Evolutionary conservation across 1,140 invertebrate genomes (phyloP).

Genomic region (Tetramorium parvispinum): DNA sequence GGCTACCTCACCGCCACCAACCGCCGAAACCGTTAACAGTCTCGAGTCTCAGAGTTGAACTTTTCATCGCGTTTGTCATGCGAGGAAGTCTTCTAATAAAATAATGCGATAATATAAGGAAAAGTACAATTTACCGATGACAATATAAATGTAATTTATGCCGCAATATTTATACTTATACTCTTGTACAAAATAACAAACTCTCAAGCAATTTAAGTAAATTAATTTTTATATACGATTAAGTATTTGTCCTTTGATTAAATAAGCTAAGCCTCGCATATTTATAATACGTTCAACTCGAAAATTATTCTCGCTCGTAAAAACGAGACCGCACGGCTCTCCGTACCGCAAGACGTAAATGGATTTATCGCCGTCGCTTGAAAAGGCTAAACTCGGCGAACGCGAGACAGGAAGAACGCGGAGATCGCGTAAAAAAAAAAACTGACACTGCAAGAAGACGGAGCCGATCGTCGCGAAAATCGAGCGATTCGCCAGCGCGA

Average conservation of each 20-base stretch:
- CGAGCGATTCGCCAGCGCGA: constrained; percentile 39
- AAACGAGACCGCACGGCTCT: not conserved
- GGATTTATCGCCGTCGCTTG: constrained; percentile 37
- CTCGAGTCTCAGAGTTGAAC: too few species aligned
- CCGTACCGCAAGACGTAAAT: constrained; percentile 26
- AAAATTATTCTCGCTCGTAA: constrained; percentile 7
- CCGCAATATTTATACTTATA: not conserved
- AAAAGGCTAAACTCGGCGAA: constrained; percentile 33
- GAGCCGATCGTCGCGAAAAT: constrained; percentile 54
- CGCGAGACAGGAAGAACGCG: constrained; percentile 16
- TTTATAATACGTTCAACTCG: not conserved
- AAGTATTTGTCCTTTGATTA: not conserved
- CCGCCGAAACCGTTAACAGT: constrained; percentile 1
- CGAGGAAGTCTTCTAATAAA: not conserved
- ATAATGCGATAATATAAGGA: not conserved
- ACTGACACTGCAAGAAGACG: constrained; percentile 60
- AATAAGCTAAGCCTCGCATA: not conserved
- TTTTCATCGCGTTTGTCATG: not conserved
- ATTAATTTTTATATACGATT: not conserved
- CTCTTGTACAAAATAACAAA: not conserved
- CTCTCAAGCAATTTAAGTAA: not conserved
- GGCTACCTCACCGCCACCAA: constrained; percentile 27
- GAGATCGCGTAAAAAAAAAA: constrained; percentile 57
- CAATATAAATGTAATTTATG: not conserved
- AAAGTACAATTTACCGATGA: not conserved